phyloP scores from a whole-genome alignment of 2,797 vertebrate genomes.

The Crypturellus tataupa region DNA sequence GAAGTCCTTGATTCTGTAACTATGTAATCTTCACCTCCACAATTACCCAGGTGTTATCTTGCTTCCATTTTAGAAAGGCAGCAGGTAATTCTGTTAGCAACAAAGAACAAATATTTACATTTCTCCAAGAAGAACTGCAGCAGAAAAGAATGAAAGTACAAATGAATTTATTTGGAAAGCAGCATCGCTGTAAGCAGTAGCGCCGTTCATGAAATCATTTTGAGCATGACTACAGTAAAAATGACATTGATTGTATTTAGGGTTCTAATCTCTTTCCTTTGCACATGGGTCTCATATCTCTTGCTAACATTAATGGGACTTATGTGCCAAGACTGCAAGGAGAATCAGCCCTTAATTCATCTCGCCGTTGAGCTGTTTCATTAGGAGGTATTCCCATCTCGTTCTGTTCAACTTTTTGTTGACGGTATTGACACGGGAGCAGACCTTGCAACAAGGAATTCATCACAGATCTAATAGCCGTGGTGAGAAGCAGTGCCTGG shows the following conservation, averaged over 20 bases:
- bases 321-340: slow-evolving; percentile 34
- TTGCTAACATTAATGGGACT: slow-evolving; percentile 63
- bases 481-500: rapidly evolving
- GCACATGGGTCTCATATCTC: slow-evolving; percentile 23
- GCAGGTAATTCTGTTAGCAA: background rate
- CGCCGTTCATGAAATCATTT: slow-evolving; percentile 7
- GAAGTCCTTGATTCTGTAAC: background rate
- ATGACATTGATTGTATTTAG: background rate
- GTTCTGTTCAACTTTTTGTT: background rate
- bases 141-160: background rate
- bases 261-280: slow-evolving; percentile 23
- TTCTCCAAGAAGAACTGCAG: background rate
- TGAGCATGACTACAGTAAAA: slow-evolving; percentile 28
- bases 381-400: background rate
- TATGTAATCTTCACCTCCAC: background rate
- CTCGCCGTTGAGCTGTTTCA: rapidly evolving
- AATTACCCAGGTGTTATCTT: slow-evolving; percentile 1
- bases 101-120: background rate
- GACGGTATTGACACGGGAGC: background rate
- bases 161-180: background rate
- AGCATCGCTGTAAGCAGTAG: background rate
- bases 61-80: background rate
- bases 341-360: background rate
- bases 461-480: background rate
- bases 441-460: background rate